Percentiles rank a stretch among this genome's conserved stretches.
Evolutionary conservation across 2,888 invertebrate genomes (phyloP).

Genomic region (Papilio gigon): DNA sequence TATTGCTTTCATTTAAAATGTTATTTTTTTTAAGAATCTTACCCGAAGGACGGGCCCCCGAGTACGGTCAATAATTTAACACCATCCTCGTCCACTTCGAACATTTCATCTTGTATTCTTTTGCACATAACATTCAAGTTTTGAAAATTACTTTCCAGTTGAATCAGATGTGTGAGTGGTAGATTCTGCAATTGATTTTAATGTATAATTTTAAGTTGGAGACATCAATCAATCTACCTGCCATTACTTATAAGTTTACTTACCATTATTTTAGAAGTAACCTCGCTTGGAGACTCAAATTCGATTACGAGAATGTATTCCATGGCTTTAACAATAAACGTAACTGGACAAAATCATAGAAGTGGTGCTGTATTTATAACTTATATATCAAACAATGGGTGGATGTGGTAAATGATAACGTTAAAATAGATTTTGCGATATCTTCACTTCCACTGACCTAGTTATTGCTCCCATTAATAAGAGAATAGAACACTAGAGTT

Average conservation of each 20-base stretch:
- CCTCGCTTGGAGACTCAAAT: slow-evolving; percentile 62
- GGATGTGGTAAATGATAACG: slow-evolving; percentile 39
- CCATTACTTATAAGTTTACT: background rate
- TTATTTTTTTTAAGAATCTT: slow-evolving; percentile 14
- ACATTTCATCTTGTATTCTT: slow-evolving; percentile 40
- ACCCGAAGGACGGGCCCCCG: slow-evolving; percentile 35
- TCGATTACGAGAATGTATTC: slow-evolving; percentile 70
- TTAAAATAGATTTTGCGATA: slow-evolving; percentile 26
- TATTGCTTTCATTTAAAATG: too few species aligned
- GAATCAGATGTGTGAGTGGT: slow-evolving; percentile 31
- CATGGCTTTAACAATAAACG: slow-evolving; percentile 52
- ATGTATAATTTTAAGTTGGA: background rate
- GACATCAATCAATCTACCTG: background rate
- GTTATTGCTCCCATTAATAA: background rate
- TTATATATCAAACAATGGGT: slow-evolving; percentile 4
- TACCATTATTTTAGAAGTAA: slow-evolving; percentile 75
- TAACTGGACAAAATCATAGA: slow-evolving; percentile 8
- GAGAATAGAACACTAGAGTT: background rate
- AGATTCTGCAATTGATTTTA: slow-evolving; percentile 30
- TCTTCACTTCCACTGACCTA: slow-evolving; percentile 8
- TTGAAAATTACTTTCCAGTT: slow-evolving; percentile 28
- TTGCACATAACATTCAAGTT: slow-evolving; percentile 34
- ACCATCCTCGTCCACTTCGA: slow-evolving; percentile 42
- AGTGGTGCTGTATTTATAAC: background rate
- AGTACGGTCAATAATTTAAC: slow-evolving; percentile 39